Base-by-base conservation (phyloP, 2,888 invertebrate species). In the Ephialtes manifestator region DNA sequence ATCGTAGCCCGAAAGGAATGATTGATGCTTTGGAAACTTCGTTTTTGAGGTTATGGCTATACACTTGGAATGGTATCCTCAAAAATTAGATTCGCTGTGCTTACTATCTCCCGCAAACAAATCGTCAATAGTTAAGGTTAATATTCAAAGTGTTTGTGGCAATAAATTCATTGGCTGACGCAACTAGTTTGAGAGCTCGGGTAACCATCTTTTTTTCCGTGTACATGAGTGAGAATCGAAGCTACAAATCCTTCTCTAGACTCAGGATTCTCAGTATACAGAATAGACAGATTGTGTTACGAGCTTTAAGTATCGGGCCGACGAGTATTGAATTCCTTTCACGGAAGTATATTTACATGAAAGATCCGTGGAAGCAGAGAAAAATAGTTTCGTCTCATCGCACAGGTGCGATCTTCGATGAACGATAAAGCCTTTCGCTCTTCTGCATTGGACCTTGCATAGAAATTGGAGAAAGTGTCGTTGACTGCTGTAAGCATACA, bases 201-300 rank as follows among this genome's bases (percentile, higher is more conserved):
- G n/a, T 2, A 24, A 24, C 24, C 24, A 24, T 24, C 24, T 24
- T 24, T 24, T 2, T 24, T 24, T 24, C 24, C 24, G 24, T 24
- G 24, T 24, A 24, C 24, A 24, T 24, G 24, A 24, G 51, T 51
- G 60, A 78, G 78, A 78, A 74, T 78, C 31, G 60, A 75, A 75
- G 67, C 79, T 46, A 53, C 70, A 83, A 79, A 75, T 78, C 43
- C 68, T n/a, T 31, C 46, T 24, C 39, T 53, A n/a, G 46, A 24
- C 24, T 43, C 43, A 63, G 51, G 35, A 5, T 39, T 31, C 15
- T 43, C 15, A 28, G 43, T 68, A 63, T 46, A n/a, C 8, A n/a
- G 8, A 51, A 11, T 13, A 46, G 10, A 11, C 31, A 24, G 60
- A 75, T 83, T 75, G 79, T 79, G 53, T 75, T 83, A 79, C 79